Percentiles rank a stretch among this genome's conserved stretches.
Conservation (phyloP, 2,888 invertebrate species). For the Mystacides longicornis region DNA sequence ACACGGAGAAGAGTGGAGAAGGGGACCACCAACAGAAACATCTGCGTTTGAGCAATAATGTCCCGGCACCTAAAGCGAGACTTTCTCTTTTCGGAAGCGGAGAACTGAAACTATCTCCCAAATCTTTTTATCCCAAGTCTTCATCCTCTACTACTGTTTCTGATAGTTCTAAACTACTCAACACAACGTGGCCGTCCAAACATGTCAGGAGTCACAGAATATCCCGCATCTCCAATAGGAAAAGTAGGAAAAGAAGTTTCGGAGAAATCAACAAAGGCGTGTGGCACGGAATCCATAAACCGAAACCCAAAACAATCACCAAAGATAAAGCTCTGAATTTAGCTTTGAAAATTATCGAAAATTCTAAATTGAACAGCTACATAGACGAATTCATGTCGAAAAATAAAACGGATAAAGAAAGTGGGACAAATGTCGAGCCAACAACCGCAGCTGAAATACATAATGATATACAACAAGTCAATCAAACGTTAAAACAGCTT, state of each 20-base stretch:
- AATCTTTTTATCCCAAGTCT: constrained; percentile 50
- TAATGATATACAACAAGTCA: constrained; percentile 21
- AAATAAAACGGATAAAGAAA: constrained; percentile 2
- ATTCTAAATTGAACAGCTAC: constrained; percentile 30
- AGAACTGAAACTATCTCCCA: constrained; percentile 42
- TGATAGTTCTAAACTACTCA: constrained; percentile 2
- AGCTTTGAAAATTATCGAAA: constrained; percentile 31
- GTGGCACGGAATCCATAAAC: constrained; percentile 54
- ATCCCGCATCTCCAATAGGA: constrained; percentile 4
- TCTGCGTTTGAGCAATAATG: constrained; percentile 1
- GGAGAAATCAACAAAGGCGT: constrained; percentile 63
- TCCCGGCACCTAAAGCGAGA: constrained; percentile 40
- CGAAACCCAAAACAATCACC: constrained; percentile 37
- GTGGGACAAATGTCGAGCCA: neutral
- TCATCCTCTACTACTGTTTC: constrained; percentile 31
- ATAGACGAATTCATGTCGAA: constrained; percentile 27
- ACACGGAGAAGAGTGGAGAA: constrained; percentile 26
- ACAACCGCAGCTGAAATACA: constrained; percentile 15
- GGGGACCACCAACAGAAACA: constrained; percentile 38
- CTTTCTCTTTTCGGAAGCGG: constrained; percentile 42
- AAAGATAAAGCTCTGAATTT: constrained; percentile 29
- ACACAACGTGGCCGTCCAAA: constrained; percentile 32
- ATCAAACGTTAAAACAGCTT: constrained; percentile 24
- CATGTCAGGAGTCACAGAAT: constrained; percentile 30
- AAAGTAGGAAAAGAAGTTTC: constrained; percentile 32